Percentiles rank a stretch among this genome's conserved stretches.
phyloP scores from a whole-genome alignment of 2,113 vertebrate genomes.

The Nothocercus nigrocapillus region DNA sequence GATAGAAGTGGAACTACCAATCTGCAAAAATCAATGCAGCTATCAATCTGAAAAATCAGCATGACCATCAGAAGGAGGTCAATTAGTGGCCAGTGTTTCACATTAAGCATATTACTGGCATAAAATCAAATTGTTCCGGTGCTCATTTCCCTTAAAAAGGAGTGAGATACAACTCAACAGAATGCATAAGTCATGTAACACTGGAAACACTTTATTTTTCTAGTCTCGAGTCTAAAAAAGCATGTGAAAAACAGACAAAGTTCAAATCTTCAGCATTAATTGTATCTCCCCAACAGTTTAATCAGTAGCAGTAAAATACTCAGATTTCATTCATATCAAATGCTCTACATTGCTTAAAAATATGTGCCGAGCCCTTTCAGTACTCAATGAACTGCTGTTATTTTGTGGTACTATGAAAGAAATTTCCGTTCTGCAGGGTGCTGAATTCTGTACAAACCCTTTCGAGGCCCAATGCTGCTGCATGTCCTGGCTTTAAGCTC shows the following conservation, averaged over 20 bases:
- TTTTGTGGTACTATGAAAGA: neutral
- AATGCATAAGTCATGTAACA: neutral
- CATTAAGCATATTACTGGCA: constrained; percentile 33
- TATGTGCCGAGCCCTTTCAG: neutral
- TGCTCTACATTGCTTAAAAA: neutral
- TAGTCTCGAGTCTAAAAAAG: neutral
- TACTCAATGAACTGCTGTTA: neutral
- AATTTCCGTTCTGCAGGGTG: neutral
- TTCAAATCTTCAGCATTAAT: neutral
- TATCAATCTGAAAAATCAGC: neutral
- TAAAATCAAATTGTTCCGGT: neutral
- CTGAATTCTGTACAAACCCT: neutral
- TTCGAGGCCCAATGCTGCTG: neutral
- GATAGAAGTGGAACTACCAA: neutral
- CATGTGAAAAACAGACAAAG: neutral
- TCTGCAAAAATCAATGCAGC: neutral
- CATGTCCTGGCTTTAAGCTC: neutral
- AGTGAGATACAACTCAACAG: constrained; percentile 27
- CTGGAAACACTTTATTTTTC: neutral
- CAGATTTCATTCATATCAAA: neutral
- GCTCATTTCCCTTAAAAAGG: neutral
- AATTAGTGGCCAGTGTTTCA: constrained; percentile 7
- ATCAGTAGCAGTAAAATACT: neutral
- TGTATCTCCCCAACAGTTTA: neutral
- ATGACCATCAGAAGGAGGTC: neutral